phyloP scores from a whole-genome alignment of 2,888 invertebrate genomes.

The Pheosia tremula region DNA sequence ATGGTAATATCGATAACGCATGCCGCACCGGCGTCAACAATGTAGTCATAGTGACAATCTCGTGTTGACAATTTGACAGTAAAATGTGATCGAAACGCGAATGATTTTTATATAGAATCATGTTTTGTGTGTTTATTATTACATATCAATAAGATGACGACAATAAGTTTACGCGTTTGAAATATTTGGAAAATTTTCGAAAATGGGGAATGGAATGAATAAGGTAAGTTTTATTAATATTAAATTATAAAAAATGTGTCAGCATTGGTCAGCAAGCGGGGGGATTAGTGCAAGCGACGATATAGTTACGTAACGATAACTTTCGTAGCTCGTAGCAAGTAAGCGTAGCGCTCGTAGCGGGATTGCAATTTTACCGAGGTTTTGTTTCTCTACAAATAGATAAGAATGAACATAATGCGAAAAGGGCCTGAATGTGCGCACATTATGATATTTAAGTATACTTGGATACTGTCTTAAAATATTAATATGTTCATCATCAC shows the following conservation, averaged over 20 bases:
- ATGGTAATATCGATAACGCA: conserved; percentile 61
- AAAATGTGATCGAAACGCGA: conserved; percentile 48
- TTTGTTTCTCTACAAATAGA: no score
- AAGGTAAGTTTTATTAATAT: conserved; percentile 85
- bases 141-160: conserved; percentile 51
- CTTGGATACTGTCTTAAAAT: no score
- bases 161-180: conserved; percentile 61
- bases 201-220: conserved; percentile 96
- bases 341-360: conserved; percentile 26
- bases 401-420: no score
- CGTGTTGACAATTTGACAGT: conserved; percentile 74
- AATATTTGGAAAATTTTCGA: conserved; percentile 45
- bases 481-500: no score
- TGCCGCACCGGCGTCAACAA: conserved; percentile 76
- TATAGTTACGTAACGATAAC: conserved; percentile 58
- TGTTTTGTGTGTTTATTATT: conserved; percentile 54
- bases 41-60: conserved; percentile 81
- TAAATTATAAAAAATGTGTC: neutral
- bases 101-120: conserved; percentile 50
- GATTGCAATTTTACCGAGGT: neutral
- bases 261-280: neutral
- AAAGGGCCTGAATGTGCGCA: no score
- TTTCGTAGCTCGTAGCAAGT: conserved; percentile 45
- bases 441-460: no score
- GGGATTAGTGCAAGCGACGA: conserved; percentile 35